phyloP scores from a whole-genome alignment of 2,888 invertebrate species.

The Hofmannophila pseudospretella region DNA sequence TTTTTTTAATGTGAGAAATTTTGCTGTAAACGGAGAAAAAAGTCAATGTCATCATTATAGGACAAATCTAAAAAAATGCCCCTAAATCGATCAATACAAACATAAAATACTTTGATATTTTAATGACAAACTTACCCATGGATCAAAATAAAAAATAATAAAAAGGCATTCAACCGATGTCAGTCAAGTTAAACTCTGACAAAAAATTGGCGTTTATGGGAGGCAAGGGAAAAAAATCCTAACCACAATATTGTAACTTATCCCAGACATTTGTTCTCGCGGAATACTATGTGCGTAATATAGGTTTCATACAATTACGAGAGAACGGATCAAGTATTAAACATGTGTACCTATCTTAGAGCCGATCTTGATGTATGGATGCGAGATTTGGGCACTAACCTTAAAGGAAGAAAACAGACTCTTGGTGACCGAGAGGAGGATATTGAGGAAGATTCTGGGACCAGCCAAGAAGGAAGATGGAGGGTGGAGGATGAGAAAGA shows the following conservation, averaged over 20 bases:
- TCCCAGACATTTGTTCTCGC: no score
- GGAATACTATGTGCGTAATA: no score
- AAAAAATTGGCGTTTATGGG: conserved; percentile 32
- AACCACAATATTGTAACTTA: conserved; percentile 53
- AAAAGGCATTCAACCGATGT: conserved; percentile 9
- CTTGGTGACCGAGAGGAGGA: no score
- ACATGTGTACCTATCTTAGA: no score
- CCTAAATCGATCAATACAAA: conserved; percentile 56
- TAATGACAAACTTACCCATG: conserved; percentile 58
- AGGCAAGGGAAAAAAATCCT: conserved; percentile 33
- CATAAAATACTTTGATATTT: conserved; percentile 72
- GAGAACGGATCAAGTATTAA: no score
- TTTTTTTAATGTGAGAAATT: conserved; percentile 26
- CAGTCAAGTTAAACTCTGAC: conserved; percentile 45
- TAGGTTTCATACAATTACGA: no score
- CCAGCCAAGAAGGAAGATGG: no score
- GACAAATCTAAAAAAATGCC: conserved; percentile 37
- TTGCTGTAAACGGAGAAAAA: conserved; percentile 34
- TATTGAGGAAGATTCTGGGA: no score
- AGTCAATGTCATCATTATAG: conserved; percentile 60
- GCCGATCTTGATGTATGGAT: no score
- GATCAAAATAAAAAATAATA: conserved; percentile 29
- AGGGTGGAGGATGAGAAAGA: no score
- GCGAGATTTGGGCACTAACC: no score
- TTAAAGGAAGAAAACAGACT: no score